These are phyloP conservation scores for Ia io DNA, from an alignment of 2,113 vertebrate genomes.

Conservation along the genomic window DNA sequence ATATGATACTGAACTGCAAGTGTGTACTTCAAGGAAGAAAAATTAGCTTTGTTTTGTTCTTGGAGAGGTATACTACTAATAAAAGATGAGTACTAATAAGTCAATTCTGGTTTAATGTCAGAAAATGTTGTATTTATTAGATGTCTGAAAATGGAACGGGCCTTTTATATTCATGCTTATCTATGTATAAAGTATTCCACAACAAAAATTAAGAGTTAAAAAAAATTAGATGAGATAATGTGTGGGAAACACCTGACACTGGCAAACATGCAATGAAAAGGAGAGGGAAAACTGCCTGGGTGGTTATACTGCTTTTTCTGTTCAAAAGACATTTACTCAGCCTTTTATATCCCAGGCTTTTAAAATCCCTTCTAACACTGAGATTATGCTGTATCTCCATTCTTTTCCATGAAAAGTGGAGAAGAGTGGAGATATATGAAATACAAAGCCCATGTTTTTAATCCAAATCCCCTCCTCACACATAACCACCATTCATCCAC, in stretches of 20 bases:
- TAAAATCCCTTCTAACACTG: not conserved
- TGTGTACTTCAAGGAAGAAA: not conserved
- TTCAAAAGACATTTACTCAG: not conserved
- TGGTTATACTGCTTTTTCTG: not conserved
- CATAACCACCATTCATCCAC: not conserved
- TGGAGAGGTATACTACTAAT: not conserved
- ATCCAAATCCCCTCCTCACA: not conserved
- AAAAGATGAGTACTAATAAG: not conserved
- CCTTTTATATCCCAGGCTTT: not conserved
- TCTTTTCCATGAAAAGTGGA: not conserved
- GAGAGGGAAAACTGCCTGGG: not conserved
- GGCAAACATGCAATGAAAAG: not conserved
- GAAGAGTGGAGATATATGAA: not conserved
- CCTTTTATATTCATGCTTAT: not conserved
- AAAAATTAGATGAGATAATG: not conserved
- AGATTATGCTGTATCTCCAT: not conserved
- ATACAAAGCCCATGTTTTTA: not conserved
- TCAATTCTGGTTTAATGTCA: not conserved
- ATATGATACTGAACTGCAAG: not conserved
- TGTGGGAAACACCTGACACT: not conserved
- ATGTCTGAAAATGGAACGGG: not conserved
- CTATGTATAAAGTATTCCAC: not conserved
- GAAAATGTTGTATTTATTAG: not conserved
- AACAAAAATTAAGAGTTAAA: not conserved
- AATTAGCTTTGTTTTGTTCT: not conserved